phyloP scores from a whole-genome alignment of 2,113 vertebrate species.

The Oncorhynchus clarkii region DNA sequence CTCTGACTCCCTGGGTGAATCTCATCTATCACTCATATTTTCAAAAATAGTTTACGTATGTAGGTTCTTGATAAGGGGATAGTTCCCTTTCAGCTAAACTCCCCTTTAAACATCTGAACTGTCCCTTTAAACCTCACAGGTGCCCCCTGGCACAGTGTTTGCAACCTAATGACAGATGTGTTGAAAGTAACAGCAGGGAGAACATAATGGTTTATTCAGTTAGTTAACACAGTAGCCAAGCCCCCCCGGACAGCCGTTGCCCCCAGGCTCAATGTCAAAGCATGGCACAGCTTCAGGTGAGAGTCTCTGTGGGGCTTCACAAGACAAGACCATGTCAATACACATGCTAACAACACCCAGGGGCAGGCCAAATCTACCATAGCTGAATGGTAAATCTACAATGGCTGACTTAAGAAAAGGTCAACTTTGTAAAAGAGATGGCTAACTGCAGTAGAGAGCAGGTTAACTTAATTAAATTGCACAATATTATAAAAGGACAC shows the following conservation, averaged over 20 bases:
- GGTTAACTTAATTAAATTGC: background rate
- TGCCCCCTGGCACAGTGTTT: conserved; percentile 26
- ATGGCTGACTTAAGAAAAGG: background rate
- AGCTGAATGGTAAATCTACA: background rate
- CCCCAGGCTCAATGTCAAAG: conserved; percentile 16
- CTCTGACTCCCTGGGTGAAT: background rate
- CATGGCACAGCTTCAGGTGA: conserved; percentile 39
- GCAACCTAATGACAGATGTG: conserved; percentile 41
- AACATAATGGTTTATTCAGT: conserved; percentile 43
- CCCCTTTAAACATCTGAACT: background rate
- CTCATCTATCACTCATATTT: too few relatives aligned
- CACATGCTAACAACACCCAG: background rate
- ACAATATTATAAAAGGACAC: background rate
- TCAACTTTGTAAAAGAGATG: background rate
- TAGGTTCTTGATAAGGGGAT: too few relatives aligned
- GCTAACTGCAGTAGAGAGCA: background rate
- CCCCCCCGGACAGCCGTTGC: conserved; percentile 6
- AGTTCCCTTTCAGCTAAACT: too few relatives aligned
- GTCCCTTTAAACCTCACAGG: conserved; percentile 25
- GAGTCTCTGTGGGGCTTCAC: background rate
- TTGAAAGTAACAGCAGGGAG: conserved; percentile 54
- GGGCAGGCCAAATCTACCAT: background rate
- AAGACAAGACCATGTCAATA: background rate
- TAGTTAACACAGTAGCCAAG: conserved; percentile 26
- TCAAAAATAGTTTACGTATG: too few relatives aligned